Percentiles rank a stretch among this genome's conserved stretches.
Evolutionary conservation across 2,888 invertebrate species (phyloP).

Genomic region (Drosophila siamana): DNA sequence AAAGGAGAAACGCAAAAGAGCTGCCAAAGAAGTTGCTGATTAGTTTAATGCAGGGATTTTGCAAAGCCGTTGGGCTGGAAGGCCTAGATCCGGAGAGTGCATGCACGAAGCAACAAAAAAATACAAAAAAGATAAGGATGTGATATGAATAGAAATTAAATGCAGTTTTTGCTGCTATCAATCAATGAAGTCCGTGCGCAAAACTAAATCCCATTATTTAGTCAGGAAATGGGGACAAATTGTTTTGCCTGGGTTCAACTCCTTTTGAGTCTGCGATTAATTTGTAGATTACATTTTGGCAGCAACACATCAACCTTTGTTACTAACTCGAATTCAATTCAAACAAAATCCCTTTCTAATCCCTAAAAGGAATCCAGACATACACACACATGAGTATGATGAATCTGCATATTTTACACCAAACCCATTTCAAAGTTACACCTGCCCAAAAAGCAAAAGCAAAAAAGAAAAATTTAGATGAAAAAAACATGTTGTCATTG

Average conservation of each 20-base stretch:
- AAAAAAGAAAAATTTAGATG: too few species aligned
- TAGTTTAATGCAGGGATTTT: constrained; percentile 52
- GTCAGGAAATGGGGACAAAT: background rate
- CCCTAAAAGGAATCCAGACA: constrained; percentile 21
- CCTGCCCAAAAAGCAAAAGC: constrained; percentile 23
- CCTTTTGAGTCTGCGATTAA: constrained; percentile 22
- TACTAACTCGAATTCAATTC: constrained; percentile 16
- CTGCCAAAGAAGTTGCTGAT: constrained; percentile 57
- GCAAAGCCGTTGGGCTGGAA: constrained; percentile 62
- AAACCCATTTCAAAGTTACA: constrained; percentile 51
- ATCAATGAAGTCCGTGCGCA: too few species aligned
- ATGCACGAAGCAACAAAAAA: too few species aligned
- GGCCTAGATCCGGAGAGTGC: constrained; percentile 48
- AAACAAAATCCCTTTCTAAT: constrained; percentile 19
- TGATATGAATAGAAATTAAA: constrained; percentile 20
- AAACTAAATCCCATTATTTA: background rate
- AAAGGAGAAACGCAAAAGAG: constrained; percentile 19
- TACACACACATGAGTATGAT: too few species aligned
- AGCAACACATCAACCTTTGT: constrained; percentile 17
- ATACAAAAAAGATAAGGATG: constrained; percentile 7
- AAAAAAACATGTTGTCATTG: constrained; percentile 31
- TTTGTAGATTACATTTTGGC: constrained; percentile 21
- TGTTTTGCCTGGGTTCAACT: too few species aligned
- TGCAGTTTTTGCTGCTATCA: background rate
- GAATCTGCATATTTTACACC: constrained; percentile 9